Base-by-base conservation (phyloP, 2,888 invertebrate species). In the Parapristionchus giblindavisi region DNA sequence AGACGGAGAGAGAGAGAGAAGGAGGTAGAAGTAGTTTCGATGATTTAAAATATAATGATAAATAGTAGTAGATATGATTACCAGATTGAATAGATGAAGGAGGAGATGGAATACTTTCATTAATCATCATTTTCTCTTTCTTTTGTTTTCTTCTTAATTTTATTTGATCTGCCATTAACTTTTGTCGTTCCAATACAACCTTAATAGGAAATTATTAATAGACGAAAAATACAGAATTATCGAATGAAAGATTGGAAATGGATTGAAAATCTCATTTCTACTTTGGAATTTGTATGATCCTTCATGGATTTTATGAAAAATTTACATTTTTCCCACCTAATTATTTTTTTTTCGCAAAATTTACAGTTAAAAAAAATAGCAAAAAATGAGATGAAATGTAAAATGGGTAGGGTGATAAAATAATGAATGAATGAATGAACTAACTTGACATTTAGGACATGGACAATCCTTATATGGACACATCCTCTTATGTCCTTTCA, bases 91-190 rank as follows among this genome's bases (percentile, higher is more conserved):
- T 24, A 17, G 24, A 24, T 1, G 58, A 3, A 17, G 71, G 58
- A 3, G 71, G 58, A 34, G 71, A 58, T 6, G 71, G 43, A 21
- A 32, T 40, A 27, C 6, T 6, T 0, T 70, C 70, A 36, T 3
- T 27, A 56, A 71, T 36, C 58, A 40, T 14, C 58, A 58, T 24
- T 43, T 71, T 71, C 58, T 71, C 71, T 24, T 83, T 84, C 76
- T 84, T 81, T 56, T 84, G 77, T 63, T 84, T 84, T 75, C 84
- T 75, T 65, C 84, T 75, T 36, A 84, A 76, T 71, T 84, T 84
- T 32, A 84, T 84, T 75, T 84, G 84, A 71, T 84, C 84, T 21
- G 84, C 84, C 84, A 84, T 84, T 61, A 84, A 66, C 54, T 81
- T 81, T 66, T 84, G 84, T 38, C 84, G 77, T 65, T 84, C 84